Percentiles rank a stretch among this genome's conserved stretches.
Conservation (phyloP, 2,888 invertebrate species). For the Dermolepida albohirtum region DNA sequence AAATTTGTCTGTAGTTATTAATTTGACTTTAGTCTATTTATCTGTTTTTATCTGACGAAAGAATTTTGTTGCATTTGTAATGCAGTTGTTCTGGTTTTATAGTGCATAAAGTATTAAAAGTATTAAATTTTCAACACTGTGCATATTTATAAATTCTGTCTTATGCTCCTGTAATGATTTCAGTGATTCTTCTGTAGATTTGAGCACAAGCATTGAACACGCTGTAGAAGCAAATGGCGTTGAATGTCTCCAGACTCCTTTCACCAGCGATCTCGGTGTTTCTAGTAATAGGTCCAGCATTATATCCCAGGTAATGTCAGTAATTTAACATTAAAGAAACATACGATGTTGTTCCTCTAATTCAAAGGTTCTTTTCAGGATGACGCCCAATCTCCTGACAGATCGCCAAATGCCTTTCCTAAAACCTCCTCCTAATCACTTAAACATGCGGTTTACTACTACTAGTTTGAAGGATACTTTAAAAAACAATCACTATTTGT, state of each 20-base stretch:
- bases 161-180: slow-evolving; percentile 46
- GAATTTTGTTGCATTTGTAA: too few relatives aligned
- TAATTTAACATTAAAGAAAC: not conserved
- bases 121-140: too few relatives aligned
- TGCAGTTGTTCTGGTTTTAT: too few relatives aligned
- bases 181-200: slow-evolving; percentile 72
- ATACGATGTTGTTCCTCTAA: slow-evolving; percentile 18
- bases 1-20: too few relatives aligned
- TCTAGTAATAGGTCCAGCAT: slow-evolving; percentile 71
- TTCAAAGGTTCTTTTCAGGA: slow-evolving; percentile 55
- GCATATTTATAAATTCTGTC: not conserved
- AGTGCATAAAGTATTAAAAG: too few relatives aligned
- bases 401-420: slow-evolving; percentile 63
- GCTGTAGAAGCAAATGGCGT: slow-evolving; percentile 61
- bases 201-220: slow-evolving; percentile 68
- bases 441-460: slow-evolving; percentile 45
- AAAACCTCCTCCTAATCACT: slow-evolving; percentile 58
- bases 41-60: too few relatives aligned
- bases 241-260: slow-evolving; percentile 68
- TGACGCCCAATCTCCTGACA: slow-evolving; percentile 58
- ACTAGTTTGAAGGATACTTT: slow-evolving; percentile 34
- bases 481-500: slow-evolving; percentile 44
- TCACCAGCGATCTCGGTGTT: slow-evolving; percentile 73
- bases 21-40: too few relatives aligned
- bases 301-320: slow-evolving; percentile 66